Base-by-base conservation (phyloP, 2,113 vertebrate genomes). In the Neogobius melanostomus region DNA sequence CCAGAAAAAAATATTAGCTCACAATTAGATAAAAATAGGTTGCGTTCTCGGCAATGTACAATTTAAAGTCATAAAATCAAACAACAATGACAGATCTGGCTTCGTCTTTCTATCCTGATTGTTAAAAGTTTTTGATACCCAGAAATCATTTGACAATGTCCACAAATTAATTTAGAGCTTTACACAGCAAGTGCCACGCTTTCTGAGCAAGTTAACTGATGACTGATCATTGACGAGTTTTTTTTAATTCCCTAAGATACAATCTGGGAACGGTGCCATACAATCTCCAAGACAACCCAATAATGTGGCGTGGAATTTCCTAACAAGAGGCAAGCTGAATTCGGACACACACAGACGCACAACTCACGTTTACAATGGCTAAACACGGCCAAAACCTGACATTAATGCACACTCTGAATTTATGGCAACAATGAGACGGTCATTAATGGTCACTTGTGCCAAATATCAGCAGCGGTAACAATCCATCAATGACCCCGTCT, bases 291-390 rank as follows among this genome's bases (percentile, higher is more conserved):
- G 88, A 88, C 90, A 90, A 90, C 89, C 77, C 80, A 87, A 75
- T 89, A 90, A 90, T 86, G 81, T 85, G 82, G 81, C 82, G 65
- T 86, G 91, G 88, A 91, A 90, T 91, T 85, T 87, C 82, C 80
- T 87, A 88, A 91, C 84, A 82, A 91, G 85, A 87, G 66, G 64
- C 81, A 77, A 82, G 82, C 74, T 83, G 67, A 80, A 85, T 90
- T 82, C 74, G 77, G 75, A 83, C 60, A 45, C 62, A 74, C 53
- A 69, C 82, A 71, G 54, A 68, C 51, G 64, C 69, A 69, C 8
- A n/a, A 68, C 71, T 69, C 83, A 80, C 75, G 68, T 77, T 75
- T 61, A 80, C 69, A 68, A 67, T 8, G 66, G 64, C 64, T 56
- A 66, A 68, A 75, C 75, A 72, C 71, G 17, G 69, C 43, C 69